Evolutionary conservation across 2,113 vertebrate genomes (phyloP).

Genomic region (Dasyurus viverrinus): DNA sequence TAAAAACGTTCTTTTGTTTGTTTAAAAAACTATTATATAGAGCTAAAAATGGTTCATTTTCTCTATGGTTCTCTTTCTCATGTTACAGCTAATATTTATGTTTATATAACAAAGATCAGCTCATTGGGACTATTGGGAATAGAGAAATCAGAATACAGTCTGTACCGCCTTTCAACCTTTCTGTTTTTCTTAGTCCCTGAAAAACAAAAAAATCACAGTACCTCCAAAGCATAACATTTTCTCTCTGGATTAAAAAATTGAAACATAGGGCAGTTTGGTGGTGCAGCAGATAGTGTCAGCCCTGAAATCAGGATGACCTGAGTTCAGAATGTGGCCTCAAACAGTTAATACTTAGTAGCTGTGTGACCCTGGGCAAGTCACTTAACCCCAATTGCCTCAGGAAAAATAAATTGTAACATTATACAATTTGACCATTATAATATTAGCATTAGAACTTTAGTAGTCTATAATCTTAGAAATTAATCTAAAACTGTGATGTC

Average conservation of each 20-base stretch:
- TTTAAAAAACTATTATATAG: neutral
- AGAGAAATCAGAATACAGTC: neutral
- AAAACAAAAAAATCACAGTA: neutral
- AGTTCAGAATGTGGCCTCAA: no score
- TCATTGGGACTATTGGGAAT: neutral
- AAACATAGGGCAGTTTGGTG: neutral
- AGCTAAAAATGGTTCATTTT: neutral
- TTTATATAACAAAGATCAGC: neutral
- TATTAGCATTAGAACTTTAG: neutral
- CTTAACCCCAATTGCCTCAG: no score
- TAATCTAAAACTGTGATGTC: neutral
- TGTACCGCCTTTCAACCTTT: neutral
- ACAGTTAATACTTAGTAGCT: no score
- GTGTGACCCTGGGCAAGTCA: no score
- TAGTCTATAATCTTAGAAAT: neutral
- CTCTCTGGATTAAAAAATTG: neutral
- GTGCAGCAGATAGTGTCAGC: no score
- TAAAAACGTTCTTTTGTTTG: neutral
- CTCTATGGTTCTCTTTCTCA: neutral
- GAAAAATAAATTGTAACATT: neutral
- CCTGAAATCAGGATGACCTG: no score
- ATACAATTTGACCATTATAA: neutral
- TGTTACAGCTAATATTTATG: neutral
- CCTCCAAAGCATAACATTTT: neutral
- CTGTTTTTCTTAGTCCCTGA: no score